Evolutionary conservation across 35 echinoderm and acorn worm species (phyloP), one percentile per base, ranked within the genome.

Genomic region (Stichopus chloronotus): DNA sequence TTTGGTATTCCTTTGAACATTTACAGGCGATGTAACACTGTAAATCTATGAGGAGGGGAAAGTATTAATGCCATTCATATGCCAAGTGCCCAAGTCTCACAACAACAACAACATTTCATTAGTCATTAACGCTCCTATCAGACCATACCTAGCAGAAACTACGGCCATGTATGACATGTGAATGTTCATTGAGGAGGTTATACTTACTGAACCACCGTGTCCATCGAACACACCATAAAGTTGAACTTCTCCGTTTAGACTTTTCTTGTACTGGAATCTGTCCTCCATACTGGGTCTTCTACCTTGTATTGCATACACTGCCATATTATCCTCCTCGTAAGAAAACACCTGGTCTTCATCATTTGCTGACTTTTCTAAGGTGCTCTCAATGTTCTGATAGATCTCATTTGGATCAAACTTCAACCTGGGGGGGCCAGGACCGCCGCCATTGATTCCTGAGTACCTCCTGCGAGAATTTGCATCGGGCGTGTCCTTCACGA

Each of bases 181-280:
- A 13, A 8, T 63, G 60, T 63, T 11, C 61, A 10, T 65, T 65
- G 30, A 43, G 30, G 30, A 93, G 53, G 25, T 55, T 16, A 76
- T 82, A 79, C 92, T 55, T 93, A 98, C 97, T 94, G 90, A 87
- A 93, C 97, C 97, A n/a, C 97, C 97, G 86, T 98, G 97, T 4
- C 97, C 97, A 91, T 98, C 97, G 91, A 94, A 98, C 63, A 98
- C 92, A 24, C 97, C 97, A 77, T 92, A 98, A 57, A 98, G 55
- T 8, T 78, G 57, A 9, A 96, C 82, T 11, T 89, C 87, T 53
- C 93, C 94, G 68, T 94, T 87, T 8, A 72, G 91, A 71, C 90
- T 90, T 11, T 84, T 92, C 54, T 83, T 95, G 30, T 91, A 94
- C 90, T 98, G 94, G 88, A 92, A 98, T 20, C 97, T 83, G 81